phyloP scores from a whole-genome alignment of 2,888 invertebrate species.

The Calameuta filiformis region DNA sequence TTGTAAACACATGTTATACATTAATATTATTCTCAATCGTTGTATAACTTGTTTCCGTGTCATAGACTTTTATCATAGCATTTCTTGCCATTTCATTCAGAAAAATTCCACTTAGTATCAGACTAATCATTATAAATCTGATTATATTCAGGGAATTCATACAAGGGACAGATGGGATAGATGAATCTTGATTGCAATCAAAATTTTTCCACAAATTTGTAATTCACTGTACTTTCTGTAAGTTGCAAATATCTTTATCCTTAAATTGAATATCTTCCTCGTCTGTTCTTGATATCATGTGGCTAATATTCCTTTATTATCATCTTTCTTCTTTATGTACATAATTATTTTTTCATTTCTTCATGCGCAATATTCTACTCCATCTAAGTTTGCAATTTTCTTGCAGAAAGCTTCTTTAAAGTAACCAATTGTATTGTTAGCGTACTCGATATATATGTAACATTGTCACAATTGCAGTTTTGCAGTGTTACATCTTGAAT shows the following conservation, averaged over 20 bases:
- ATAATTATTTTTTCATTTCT: conserved; percentile 6
- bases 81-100: background rate
- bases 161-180: background rate
- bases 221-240: background rate
- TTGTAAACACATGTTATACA: background rate
- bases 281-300: background rate
- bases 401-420: background rate
- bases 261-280: background rate
- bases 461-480: background rate
- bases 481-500: no score
- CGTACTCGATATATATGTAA: background rate
- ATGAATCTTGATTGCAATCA: background rate
- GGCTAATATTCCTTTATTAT: conserved; percentile 4
- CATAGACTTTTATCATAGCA: background rate
- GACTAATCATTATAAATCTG: background rate
- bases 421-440: background rate
- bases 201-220: background rate
- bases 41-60: background rate
- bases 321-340: conserved; percentile 2
- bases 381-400: background rate
- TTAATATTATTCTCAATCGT: background rate
- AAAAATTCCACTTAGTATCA: background rate
- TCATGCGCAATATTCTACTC: background rate
- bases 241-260: background rate
- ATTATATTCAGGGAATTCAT: background rate